Evolutionary conservation across 2,113 vertebrate species (phyloP), one percentile per base, ranked within the genome.

Genomic region (Crocuta crocuta): DNA sequence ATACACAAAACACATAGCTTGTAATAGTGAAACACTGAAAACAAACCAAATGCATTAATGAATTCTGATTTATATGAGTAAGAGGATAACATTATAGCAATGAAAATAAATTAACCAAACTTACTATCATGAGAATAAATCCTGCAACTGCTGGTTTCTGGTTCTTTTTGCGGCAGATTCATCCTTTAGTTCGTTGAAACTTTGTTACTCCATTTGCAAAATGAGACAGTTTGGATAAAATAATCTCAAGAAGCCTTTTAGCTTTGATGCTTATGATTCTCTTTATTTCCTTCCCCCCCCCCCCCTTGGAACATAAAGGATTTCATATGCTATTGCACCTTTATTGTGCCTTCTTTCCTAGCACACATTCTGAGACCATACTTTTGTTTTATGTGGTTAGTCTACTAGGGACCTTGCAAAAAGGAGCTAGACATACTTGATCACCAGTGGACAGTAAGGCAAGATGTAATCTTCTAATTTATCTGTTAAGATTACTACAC

Each of bases 361-460:
- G 50, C 43, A 48, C 10, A 13, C 33, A 68, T 50, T 53, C 68
- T 83, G 33, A 89, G 50, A 53, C 43, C 61, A 70, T 10, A 19
- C 12, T 89, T 95, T 84, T 71, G 43, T 43, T 73, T 89, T 85
- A 79, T 80, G 85, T 73, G 79, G 89, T 89, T 92, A 31, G 39
- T 65, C 84, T 43, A 53, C 26, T 61, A 55, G 48, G 33, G 8
- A 71, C 4, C 26, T 71, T 78, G 61, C 43, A 65, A 58, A 84
- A 89, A 68, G 7, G 24, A 39, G 55, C 1, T 43, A 33, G 81
- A 80, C 9, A 10, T 45, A 28, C n/a, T 39, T 19, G 21, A 63
- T 65, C 66, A 78, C 73, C 39, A 81, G 35, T 39, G 48, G 50
- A 16, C 39, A 68, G 31, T 28, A 74, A 87, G 23, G 21, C 33